These are phyloP conservation scores for Diogma glabrata DNA, from an alignment of 2,888 invertebrate species.

Conservation along the genomic window DNA sequence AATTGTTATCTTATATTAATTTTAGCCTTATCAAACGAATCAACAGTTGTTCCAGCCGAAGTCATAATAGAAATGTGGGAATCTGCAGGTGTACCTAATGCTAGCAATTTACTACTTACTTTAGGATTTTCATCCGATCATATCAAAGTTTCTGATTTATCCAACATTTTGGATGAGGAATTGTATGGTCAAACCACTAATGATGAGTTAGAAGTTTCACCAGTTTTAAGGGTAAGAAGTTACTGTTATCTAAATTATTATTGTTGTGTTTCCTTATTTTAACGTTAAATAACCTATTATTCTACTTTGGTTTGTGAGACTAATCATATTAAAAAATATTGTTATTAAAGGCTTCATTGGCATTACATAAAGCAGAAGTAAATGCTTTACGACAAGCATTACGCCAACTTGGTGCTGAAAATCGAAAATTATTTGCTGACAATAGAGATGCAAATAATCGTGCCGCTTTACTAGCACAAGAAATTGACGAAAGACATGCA, in stretches of 20 bases:
- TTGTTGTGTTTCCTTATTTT: too few relatives aligned
- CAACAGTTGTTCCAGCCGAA: conserved; percentile 35
- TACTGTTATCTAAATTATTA: too few relatives aligned
- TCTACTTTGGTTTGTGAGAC: neutral
- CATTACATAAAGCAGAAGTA: conserved; percentile 56
- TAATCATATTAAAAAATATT: neutral
- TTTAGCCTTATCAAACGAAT: conserved; percentile 13
- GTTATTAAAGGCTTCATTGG: conserved; percentile 49
- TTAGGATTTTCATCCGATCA: conserved; percentile 51
- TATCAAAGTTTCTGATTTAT: conserved; percentile 49
- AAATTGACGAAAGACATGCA: conserved; percentile 82
- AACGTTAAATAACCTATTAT: too few relatives aligned
- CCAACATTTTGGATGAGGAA: conserved; percentile 59
- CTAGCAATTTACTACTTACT: conserved; percentile 51
- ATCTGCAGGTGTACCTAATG: conserved; percentile 51
- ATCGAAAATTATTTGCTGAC: conserved; percentile 68
- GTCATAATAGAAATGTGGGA: conserved; percentile 61
- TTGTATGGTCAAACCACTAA: conserved; percentile 31
- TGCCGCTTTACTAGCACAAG: conserved; percentile 70
- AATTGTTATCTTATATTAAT: too few relatives aligned
- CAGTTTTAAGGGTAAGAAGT: conserved; percentile 26
- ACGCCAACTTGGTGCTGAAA: conserved; percentile 60
- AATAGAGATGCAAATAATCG: conserved; percentile 72
- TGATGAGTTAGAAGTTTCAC: conserved; percentile 32
- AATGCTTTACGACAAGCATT: conserved; percentile 44